Evolutionary conservation across 2,113 vertebrate genomes (phyloP).

Genomic region (pig (Sus scrofa)): T2T-Sscrofa CM000816.6:8285001-8285500

Average conservation of each 20-base stretch:
- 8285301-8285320: too few species aligned
- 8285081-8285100: not conserved
- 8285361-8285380: too few species aligned
- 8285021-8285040: not conserved
- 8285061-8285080: not conserved
- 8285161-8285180: not conserved
- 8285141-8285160: not conserved
- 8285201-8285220: not conserved
- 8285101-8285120: not conserved
- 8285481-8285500: too few species aligned
- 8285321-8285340: too few species aligned
- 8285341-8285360: too few species aligned
- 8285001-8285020: not conserved
- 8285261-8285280: not conserved
- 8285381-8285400: too few species aligned
- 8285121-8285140: not conserved
- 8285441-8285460: too few species aligned
- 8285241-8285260: not conserved
- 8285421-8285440: too few species aligned
- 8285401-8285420: too few species aligned
- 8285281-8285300: not conserved
- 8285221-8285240: not conserved
- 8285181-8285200: not conserved
- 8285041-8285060: not conserved
- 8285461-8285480: too few species aligned